A percentile compares a stretch with the other conserved stretches of the same genome.
Evolutionary conservation across 2,888 invertebrate genomes (phyloP).

Genomic region (Cryptus viduatorius): DNA sequence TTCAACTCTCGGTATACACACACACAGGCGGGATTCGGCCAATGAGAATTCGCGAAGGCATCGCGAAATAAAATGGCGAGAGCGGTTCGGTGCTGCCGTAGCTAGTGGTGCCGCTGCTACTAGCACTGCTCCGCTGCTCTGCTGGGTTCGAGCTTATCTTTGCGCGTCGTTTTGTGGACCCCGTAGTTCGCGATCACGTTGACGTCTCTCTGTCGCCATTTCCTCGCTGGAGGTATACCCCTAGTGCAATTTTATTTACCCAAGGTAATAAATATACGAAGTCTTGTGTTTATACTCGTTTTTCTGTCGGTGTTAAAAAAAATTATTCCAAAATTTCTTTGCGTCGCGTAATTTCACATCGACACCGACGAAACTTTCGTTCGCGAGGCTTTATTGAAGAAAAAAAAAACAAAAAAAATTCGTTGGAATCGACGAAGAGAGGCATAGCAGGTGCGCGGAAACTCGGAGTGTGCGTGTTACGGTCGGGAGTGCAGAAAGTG

Average conservation of each 20-base stretch:
- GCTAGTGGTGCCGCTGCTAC: conserved; percentile 48
- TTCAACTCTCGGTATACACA: conserved; percentile 68
- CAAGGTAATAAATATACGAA: conserved; percentile 1
- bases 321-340: neutral
- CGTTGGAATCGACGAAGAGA: conserved; percentile 15
- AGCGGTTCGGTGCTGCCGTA: conserved; percentile 44
- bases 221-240: conserved; percentile 84
- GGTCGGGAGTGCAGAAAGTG: conserved; percentile 62
- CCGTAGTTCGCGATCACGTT: conserved; percentile 88
- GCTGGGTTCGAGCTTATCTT: conserved; percentile 88
- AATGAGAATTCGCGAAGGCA: conserved; percentile 81
- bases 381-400: neutral
- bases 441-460: conserved; percentile 44
- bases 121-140: conserved; percentile 52
- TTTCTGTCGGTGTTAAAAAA: neutral
- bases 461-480: conserved; percentile 60
- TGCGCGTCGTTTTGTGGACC: conserved; percentile 93
- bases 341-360: neutral
- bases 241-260: conserved; percentile 57
- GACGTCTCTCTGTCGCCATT: conserved; percentile 88
- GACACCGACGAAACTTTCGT: neutral
- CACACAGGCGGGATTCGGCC: conserved; percentile 76
- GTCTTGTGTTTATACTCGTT: neutral
- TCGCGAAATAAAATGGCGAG: conserved; percentile 82
- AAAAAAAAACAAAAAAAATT: conserved; percentile 18